phyloP scores from a whole-genome alignment of 2,797 vertebrate genomes.

The Anguilla megastoma region DNA sequence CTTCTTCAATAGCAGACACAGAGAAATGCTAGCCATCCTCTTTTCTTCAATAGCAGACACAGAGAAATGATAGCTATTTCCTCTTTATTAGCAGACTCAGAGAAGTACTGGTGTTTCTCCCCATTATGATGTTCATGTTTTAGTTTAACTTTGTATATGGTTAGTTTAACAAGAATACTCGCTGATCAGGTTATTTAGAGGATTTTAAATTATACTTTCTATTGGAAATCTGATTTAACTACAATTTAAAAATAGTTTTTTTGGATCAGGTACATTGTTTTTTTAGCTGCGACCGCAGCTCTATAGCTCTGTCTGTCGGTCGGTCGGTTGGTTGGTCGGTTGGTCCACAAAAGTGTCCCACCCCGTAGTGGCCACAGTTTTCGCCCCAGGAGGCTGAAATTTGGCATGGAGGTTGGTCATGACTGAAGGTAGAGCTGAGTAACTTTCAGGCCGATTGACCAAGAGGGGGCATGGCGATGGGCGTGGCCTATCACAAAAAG shows the following conservation, averaged over 20 bases:
- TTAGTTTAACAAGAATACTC: neutral
- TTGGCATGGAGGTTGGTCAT: no score
- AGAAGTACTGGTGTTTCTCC: neutral
- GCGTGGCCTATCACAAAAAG: no score
- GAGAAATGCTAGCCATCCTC: neutral
- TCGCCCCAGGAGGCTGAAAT: no score
- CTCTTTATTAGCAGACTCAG: neutral
- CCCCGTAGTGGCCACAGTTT: no score
- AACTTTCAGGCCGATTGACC: no score
- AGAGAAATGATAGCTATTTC: neutral
- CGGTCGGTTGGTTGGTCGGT: no score
- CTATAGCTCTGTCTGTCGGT: no score
- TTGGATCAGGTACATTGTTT: neutral
- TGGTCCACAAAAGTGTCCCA: no score
- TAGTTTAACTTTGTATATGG: neutral
- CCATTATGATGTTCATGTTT: neutral
- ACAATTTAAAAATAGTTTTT: neutral
- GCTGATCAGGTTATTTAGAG: neutral
- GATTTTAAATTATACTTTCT: neutral
- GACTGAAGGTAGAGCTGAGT: no score
- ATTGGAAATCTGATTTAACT: neutral
- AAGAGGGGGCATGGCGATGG: no score
- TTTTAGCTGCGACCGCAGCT: no score
- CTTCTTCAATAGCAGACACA: neutral
- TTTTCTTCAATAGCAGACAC: neutral